Percentiles rank a stretch among this genome's conserved stretches.
These are phyloP conservation scores for Hyperoplus lanceolatus DNA, from an alignment of 2,797 vertebrate species.

Conservation along the genomic window DNA sequence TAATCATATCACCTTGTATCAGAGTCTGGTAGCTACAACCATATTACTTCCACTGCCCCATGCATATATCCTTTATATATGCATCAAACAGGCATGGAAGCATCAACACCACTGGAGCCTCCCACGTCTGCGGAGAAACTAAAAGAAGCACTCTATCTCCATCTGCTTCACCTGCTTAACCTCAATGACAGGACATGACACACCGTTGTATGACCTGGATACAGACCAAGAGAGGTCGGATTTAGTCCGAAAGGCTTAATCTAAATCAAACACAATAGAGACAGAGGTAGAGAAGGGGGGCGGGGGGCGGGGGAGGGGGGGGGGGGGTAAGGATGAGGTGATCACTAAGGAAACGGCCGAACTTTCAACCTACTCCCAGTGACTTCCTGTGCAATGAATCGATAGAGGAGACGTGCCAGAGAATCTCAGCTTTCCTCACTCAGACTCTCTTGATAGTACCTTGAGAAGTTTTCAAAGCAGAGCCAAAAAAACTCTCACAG, in stretches of 20 bases:
- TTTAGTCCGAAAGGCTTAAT: constrained; percentile 30
- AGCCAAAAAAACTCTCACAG: constrained; percentile 13
- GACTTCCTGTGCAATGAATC: constrained; percentile 58
- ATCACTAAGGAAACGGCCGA: constrained; percentile 55
- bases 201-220: constrained; percentile 25
- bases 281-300: neutral
- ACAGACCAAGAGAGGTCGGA: constrained; percentile 18
- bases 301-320: constrained; percentile 21
- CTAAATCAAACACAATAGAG: constrained; percentile 46
- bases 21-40: neutral
- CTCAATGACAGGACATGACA: constrained; percentile 39
- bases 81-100: constrained; percentile 1
- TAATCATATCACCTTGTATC: constrained; percentile 13
- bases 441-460: constrained; percentile 33
- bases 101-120: neutral
- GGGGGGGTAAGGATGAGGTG: constrained; percentile 19
- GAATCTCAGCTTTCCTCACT: constrained; percentile 42
- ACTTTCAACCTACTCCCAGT: constrained; percentile 42
- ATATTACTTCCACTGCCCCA: neutral
- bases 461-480: constrained; percentile 52
- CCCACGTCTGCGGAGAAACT: constrained; percentile 32
- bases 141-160: constrained; percentile 22
- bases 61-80: neutral
- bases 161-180: constrained; percentile 50
- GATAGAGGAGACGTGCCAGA: constrained; percentile 40